Evolutionary conservation across 2,797 vertebrate species (phyloP).

Genomic region (Coccyzus lansbergi): DNA sequence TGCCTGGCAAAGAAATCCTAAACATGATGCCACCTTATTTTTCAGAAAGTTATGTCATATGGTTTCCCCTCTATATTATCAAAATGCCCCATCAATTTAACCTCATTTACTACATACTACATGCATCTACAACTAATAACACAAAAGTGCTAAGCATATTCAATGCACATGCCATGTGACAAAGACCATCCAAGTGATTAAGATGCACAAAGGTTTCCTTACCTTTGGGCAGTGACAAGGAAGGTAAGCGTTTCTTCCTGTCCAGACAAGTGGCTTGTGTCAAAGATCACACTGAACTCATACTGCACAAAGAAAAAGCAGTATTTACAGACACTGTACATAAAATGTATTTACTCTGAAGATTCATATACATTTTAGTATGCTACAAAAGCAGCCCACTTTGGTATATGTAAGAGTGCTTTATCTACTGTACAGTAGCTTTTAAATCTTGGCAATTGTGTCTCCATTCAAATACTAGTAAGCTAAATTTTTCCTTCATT

Average conservation of each 20-base stretch:
- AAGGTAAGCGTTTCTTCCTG: constrained; percentile 90
- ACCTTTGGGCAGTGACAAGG: constrained; percentile 92
- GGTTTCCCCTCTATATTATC: background rate
- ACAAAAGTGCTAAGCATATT: background rate
- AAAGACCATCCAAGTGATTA: background rate
- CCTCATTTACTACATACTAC: background rate
- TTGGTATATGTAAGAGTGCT: background rate
- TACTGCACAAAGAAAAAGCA: constrained; percentile 79
- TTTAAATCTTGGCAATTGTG: background rate
- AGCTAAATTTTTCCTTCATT: background rate
- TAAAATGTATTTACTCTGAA: background rate
- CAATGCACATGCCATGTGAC: background rate
- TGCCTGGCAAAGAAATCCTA: background rate
- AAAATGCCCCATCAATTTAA: background rate
- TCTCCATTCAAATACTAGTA: background rate
- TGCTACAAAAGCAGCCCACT: background rate
- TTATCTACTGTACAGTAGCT: background rate
- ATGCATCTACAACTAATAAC: background rate
- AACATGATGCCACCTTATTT: background rate
- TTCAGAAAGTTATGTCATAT: background rate
- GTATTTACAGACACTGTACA: background rate
- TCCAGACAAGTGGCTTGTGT: constrained; percentile 92
- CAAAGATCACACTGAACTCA: constrained; percentile 94
- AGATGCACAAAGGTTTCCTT: background rate
- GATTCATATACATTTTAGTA: background rate